Evolutionary conservation across 2,797 vertebrate species (phyloP).

Genomic region (Tangara arthus): DNA sequence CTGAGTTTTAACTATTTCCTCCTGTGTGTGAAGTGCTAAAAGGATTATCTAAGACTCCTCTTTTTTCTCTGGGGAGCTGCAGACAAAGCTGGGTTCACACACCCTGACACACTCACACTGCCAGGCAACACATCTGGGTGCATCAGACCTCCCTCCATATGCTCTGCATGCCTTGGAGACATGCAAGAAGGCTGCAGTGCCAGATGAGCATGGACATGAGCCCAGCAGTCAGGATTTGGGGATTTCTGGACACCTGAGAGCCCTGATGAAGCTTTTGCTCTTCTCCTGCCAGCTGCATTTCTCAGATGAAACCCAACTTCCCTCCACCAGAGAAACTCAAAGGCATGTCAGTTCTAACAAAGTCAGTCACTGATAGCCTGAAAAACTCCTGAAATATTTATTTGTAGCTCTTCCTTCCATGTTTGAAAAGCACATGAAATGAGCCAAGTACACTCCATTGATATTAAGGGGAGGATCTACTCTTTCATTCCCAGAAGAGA

Average conservation of each 20-base stretch:
- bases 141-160: neutral
- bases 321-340: neutral
- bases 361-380: neutral
- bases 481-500: neutral
- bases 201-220: neutral
- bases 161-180: neutral
- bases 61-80: neutral
- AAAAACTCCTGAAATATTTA: neutral
- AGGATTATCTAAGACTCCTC: neutral
- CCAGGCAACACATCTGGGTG: neutral
- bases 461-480: neutral
- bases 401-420: neutral
- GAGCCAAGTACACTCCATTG: neutral
- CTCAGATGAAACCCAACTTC: neutral
- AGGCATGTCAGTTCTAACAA: neutral
- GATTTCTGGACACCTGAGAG: neutral
- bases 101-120: neutral
- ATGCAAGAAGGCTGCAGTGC: neutral
- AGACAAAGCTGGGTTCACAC: neutral
- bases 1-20: neutral
- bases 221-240: neutral
- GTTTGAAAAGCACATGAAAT: neutral
- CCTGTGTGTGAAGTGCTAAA: neutral
- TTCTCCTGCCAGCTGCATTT: neutral
- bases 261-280: neutral